Percentiles rank a stretch among this genome's conserved stretches.
These are phyloP conservation scores for Chelonoidis abingdonii DNA, from an alignment of 2,113 vertebrate genomes.

Conservation along the genomic window DNA sequence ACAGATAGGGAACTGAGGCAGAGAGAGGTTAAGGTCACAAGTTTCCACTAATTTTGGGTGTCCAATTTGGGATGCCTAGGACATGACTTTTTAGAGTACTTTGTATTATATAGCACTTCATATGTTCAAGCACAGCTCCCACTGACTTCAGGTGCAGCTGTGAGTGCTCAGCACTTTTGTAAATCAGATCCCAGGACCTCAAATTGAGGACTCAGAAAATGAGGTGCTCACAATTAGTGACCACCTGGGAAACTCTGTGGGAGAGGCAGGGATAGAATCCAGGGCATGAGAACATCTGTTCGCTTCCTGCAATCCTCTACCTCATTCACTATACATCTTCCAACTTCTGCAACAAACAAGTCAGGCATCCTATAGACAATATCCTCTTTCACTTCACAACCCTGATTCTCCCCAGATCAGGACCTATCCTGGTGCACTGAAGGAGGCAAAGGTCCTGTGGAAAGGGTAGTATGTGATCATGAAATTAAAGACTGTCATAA, in stretches of 20 bases:
- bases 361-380: not conserved
- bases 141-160: not conserved
- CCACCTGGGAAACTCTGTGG: not conserved
- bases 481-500: not conserved
- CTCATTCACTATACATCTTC: not conserved
- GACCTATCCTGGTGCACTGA: not conserved
- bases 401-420: not conserved
- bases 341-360: not conserved
- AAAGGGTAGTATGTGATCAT: not conserved
- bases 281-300: not conserved
- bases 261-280: not conserved
- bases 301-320: not conserved
- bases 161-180: not conserved
- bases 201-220: not conserved
- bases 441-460: not conserved
- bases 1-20: not conserved
- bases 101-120: not conserved
- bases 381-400: not conserved
- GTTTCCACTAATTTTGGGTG: not conserved
- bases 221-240: not conserved
- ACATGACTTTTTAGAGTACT: not conserved
- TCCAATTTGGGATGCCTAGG: not conserved
- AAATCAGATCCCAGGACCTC: not conserved
- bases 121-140: not conserved
- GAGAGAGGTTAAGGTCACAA: not conserved